Conservation (phyloP, 2,113 vertebrate genomes). For the Crotalus horridus region DNA sequence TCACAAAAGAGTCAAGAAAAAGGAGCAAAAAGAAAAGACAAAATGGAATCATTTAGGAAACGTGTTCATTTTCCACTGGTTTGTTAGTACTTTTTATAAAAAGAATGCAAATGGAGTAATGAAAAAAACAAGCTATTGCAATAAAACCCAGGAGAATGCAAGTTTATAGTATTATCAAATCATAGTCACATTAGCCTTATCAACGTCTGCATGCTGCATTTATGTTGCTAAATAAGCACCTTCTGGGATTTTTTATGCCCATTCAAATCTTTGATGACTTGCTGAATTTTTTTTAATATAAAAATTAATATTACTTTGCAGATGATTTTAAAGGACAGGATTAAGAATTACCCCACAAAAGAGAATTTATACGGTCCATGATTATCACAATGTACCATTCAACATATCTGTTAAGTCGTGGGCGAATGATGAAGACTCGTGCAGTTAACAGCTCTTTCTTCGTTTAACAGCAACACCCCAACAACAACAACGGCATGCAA, state of each 20-base stretch:
- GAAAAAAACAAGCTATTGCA: background rate
- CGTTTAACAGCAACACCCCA: no score
- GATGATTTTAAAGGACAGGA: background rate
- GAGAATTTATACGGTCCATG: background rate
- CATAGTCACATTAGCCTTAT: background rate
- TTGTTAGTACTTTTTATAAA: constrained; percentile 7
- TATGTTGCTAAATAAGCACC: background rate
- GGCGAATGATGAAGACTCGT: no score
- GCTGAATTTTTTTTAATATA: background rate
- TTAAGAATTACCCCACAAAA: background rate
- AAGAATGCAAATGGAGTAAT: constrained; percentile 6
- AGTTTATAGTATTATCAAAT: background rate
- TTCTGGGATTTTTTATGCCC: background rate
- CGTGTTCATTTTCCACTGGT: background rate
- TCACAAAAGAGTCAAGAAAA: constrained; percentile 10
- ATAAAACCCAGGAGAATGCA: background rate
- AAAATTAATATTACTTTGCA: constrained; percentile 2
- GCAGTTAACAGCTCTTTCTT: no score
- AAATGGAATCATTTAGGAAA: background rate
- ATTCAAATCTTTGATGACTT: background rate
- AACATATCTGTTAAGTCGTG: background rate
- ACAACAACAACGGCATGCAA: no score
- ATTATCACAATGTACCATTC: background rate
- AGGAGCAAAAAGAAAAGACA: background rate
- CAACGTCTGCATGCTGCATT: background rate